Base-by-base conservation (phyloP, 1,140 invertebrate genomes). In the Panagrolaimus sp. region DNA sequence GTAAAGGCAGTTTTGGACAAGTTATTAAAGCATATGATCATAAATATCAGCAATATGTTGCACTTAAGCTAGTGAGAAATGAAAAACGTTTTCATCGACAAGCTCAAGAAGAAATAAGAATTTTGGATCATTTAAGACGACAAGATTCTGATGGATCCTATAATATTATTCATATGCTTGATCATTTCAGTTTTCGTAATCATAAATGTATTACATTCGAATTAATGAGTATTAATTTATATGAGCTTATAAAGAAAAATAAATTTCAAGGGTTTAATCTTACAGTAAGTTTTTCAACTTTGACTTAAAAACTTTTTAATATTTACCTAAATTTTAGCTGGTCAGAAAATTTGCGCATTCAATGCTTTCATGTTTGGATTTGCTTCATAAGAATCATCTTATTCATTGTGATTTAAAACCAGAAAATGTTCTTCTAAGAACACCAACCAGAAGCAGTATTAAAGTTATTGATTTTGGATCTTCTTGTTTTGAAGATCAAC, bases 131-230 rank as follows among this genome's bases (percentile, higher is more conserved):
- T 85, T 87, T 99, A 1, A 87, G 92, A 31, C 91, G 93, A 83
- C 92, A 96, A 83, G 96, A 99, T 84, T 93, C 93, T 83, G 92
- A 99, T 80, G 96, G 97, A 86, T 90, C 90, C 11, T 94, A 96
- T 91, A 98, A 98, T 84, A 93, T 98, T 72, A 96, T 99, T 80
- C 96, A 98, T 83, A 97, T 98, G 92, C 90, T 91, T 82, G 95
- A 98, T 84, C 91, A 93, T 84, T 98, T 98, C 85, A 92, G 91
- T 73, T 99, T 98, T 87, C 89, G 96, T 66, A 95, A 92, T 86
- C 96, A 99, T 85, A 98, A 95, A 87, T 99, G 96, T 86, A 98
- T 99, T 77, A 98, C 95, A 44, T 99, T 99, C 86, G 96, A 99
- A 86, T 87, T 98, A 46, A 88, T 98, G 66, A 94, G 91, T 81